Conservation (phyloP, 2,888 invertebrate genomes). For the Euzetes globulus region DNA sequence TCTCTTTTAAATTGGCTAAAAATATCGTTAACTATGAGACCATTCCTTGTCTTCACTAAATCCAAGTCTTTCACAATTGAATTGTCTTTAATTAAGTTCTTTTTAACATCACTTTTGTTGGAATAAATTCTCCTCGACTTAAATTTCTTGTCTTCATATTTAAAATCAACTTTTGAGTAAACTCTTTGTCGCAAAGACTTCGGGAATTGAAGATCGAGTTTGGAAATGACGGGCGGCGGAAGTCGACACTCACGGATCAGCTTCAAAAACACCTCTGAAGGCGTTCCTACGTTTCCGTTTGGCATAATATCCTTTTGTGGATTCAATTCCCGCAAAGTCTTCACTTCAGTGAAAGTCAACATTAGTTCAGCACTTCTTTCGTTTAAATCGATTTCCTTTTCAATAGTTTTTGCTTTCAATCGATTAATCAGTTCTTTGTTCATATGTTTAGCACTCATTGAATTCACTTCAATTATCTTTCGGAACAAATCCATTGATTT, state of each 20-base stretch:
- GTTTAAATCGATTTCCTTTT: conserved; percentile 42
- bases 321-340: conserved; percentile 45
- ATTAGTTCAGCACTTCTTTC: conserved; percentile 40
- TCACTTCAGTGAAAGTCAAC: conserved; percentile 45
- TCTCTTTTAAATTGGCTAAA: conserved; percentile 21
- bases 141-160: conserved; percentile 44
- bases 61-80: background rate
- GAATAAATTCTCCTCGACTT: conserved; percentile 12
- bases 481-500: conserved; percentile 16
- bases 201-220: conserved; percentile 48
- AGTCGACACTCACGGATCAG: conserved; percentile 50
- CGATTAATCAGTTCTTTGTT: conserved; percentile 14
- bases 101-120: background rate
- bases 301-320: conserved; percentile 49
- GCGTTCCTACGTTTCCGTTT: conserved; percentile 55
- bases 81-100: background rate
- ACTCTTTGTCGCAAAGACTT: conserved; percentile 45
- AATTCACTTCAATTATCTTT: background rate
- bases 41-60: conserved; percentile 34
- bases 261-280: conserved; percentile 50
- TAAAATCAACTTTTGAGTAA: conserved; percentile 50
- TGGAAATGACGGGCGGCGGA: conserved; percentile 50
- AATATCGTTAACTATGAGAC: conserved; percentile 23
- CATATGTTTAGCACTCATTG: background rate
- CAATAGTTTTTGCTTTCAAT: conserved; percentile 44